These are phyloP conservation scores for Troides helena DNA, from an alignment of 2,888 invertebrate species.

Conservation along the genomic window DNA sequence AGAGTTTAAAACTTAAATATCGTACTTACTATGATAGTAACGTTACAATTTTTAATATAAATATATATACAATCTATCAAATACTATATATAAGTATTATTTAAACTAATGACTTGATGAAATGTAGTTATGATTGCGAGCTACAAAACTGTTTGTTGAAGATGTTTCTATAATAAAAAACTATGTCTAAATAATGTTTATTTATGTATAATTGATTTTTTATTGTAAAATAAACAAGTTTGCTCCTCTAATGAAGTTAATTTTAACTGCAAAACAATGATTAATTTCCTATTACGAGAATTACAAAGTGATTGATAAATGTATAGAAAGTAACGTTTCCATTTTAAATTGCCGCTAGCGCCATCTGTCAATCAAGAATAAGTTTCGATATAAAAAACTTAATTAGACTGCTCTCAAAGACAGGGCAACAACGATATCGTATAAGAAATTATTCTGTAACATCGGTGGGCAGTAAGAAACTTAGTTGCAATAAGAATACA, in stretches of 20 bases:
- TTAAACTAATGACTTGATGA: too few relatives aligned
- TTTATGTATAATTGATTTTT: not conserved
- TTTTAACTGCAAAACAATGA: slow-evolving; percentile 1
- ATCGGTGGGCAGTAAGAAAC: slow-evolving; percentile 35
- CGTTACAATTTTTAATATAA: too few relatives aligned
- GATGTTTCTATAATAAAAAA: too few relatives aligned
- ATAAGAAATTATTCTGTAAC: slow-evolving; percentile 33
- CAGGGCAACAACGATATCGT: slow-evolving; percentile 56
- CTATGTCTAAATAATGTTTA: too few relatives aligned
- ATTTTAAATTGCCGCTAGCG: slow-evolving; percentile 74
- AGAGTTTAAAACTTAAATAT: too few relatives aligned
- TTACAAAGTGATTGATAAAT: slow-evolving; percentile 36
- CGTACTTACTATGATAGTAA: too few relatives aligned
- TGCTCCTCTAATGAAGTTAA: not conserved
- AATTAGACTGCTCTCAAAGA: slow-evolving; percentile 77
- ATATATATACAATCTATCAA: too few relatives aligned
- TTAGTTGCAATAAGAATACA: slow-evolving; percentile 33
- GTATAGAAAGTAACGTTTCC: slow-evolving; percentile 50
- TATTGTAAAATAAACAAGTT: not conserved
- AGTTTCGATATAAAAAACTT: slow-evolving; percentile 76
- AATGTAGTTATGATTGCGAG: too few relatives aligned
- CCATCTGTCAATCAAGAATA: slow-evolving; percentile 76
- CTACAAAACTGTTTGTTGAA: too few relatives aligned
- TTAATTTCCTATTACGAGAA: slow-evolving; percentile 18
- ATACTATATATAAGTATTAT: too few relatives aligned